Base-by-base conservation (phyloP, 2,113 vertebrate species). In the Oreochromis tanganicae region DNA sequence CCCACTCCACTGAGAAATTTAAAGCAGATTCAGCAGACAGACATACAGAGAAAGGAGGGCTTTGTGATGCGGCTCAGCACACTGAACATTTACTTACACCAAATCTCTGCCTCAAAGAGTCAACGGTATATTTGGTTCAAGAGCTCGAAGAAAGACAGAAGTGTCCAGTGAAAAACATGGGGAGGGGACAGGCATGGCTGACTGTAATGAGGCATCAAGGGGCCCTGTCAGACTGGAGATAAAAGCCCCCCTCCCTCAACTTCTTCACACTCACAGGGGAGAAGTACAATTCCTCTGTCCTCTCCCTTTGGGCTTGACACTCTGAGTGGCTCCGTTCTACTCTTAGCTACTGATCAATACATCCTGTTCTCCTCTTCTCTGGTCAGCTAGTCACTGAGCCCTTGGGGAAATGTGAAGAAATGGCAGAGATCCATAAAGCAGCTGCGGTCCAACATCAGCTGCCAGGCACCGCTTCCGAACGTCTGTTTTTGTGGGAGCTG, bases 301-400 rank as follows among this genome's bases (percentile, higher is more conserved):
- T 84, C 83, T 87, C 89, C 86, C 87, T 89, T 78, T 80, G 91
- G 91, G 92, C 87, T 81, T 92, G 90, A 87, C 89, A 66, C 83
- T 90, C 90, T 80, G 90, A 93, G 89, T 87, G 84, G 71, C 88
- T 91, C 86, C 90, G 86, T 93, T 92, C 89, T 90, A 86, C 91
- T 93, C 92, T 93, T 88, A 94, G 93, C 91, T 56, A n/a, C 88
- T 90, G 93, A 95, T 94, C 95, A 92, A 95, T 94, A 94, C 24
- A 34, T 92, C 85, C 93, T 85, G 90, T 92, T 89, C 90, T 73
- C 82, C 81, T 92, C 82, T 80, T 61, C 75, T 89, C 85, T 92
- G 88, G 85, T 92, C 92, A 87, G 85, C 88, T 84, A 92, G 92
- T 94, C 93, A 85, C 88, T 0, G 24, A 68, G 86, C 90, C 93